Base-by-base conservation (phyloP, 64 coral and sea anemone species). In the Stichodactyla mertensii region DNA sequence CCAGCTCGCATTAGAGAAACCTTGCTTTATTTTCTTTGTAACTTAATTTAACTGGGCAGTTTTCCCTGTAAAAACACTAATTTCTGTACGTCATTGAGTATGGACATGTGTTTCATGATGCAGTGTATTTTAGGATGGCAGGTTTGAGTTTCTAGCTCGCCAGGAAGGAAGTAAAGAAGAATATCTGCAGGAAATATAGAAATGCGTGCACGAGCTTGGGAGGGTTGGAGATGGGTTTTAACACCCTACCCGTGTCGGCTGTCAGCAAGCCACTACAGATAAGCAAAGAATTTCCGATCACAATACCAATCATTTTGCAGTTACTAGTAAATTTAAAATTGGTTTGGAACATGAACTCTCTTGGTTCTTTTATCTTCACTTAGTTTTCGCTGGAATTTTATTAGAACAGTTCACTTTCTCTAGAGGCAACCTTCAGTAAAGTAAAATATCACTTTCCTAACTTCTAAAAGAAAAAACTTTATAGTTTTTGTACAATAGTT, bases 151-250 rank as follows among this genome's bases (percentile, higher is more conserved):
- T 74, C 69, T 74, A 74, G 23, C 23, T 74, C 10, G 19, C 69
- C 90, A 92, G 90, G 90, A 92, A 92, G 90, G 90, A 92, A 92
- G 85, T 86, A 55, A 74, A 74, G 69, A 74, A 74, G 69, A 74
- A 74, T 74, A 74, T 74, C 69, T 74, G 69, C 69, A 74, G 69
- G 69, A 74, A 74, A 74, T 74, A 31, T 28, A 74, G 11, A 92
- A 92, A 92, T 92, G 85, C 77, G 36, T 45, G 36, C 84, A 82
- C 64, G 62, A 92, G 77, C 13, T 4, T 57, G 55, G 71, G 89
- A 91, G 84, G 24, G 69, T 74, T 74, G 10, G 24, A 74, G 69
- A 31, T 74, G 69, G 83, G 89, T 56, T 85, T 62, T 86, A 59
- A 54, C 74, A 90, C 31, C 78, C 78, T 53, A 55, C 78, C 78